A percentile compares a stretch with the other conserved stretches of the same genome.
Conservation (phyloP, 2,113 vertebrate species). For the Campylomormyrus tamandua region DNA sequence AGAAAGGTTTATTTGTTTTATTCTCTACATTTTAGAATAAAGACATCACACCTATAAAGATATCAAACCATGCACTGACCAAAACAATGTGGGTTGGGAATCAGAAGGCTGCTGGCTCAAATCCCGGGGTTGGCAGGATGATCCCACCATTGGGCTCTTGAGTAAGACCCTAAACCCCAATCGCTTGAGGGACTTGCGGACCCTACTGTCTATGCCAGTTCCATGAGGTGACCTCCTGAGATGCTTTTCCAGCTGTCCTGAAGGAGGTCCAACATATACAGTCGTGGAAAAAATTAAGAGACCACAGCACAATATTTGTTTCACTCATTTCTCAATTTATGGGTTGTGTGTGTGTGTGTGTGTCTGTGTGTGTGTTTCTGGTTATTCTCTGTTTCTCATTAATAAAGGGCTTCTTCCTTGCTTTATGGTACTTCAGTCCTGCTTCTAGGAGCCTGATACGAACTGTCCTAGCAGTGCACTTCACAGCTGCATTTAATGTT, state of each 20-base stretch:
- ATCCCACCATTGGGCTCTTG: neutral
- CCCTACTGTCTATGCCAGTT: neutral
- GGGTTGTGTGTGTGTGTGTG: too few species aligned
- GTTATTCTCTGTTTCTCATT: too few species aligned
- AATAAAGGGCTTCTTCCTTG: too few species aligned
- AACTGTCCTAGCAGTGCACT: too few species aligned
- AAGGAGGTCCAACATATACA: neutral
- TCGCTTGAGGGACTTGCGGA: neutral
- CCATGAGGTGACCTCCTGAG: neutral
- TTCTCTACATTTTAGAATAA: neutral
- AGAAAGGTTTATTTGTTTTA: neutral
- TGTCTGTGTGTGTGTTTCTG: too few species aligned
- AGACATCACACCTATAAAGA: neutral
- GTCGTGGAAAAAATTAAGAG: too few species aligned
- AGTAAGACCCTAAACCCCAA: neutral
- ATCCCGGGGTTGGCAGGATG: neutral
- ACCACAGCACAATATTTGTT: too few species aligned
- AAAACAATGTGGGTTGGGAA: neutral
- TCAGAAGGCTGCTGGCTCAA: neutral
- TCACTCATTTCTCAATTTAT: too few species aligned
- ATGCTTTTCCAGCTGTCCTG: neutral
- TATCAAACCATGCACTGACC: neutral
- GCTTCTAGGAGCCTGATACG: too few species aligned
- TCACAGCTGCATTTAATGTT: too few species aligned
- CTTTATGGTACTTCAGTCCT: too few species aligned